Base-by-base conservation (phyloP, 2,888 invertebrate genomes). In the Micropterix aruncella region DNA sequence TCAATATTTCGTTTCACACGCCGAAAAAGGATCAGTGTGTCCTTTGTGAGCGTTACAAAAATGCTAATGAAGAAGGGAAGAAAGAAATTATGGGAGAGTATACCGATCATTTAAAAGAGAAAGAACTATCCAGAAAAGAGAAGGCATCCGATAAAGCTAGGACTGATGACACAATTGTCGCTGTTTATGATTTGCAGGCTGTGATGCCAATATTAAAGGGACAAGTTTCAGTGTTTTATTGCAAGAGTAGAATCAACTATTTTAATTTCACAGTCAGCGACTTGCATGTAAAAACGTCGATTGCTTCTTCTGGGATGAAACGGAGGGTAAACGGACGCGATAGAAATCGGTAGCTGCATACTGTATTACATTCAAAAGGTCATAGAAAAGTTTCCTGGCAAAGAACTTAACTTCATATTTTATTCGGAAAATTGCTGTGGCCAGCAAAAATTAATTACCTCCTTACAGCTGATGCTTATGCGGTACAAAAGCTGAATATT, bases 281-380 rank as follows among this genome's bases (percentile, higher is more conserved):
- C n/a, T 27, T 27, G n/a, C 7, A 12, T 7, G 36, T n/a, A 27
- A 27, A 27, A 27, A 27, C 7, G 36, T 27, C n/a, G 36, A 9
- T 44, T 52, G 52, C 43, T 54, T 46, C 42, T 53, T 53, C 40
- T 53, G 52, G n/a, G n/a, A n/a, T n/a, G n/a, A n/a, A n/a, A n/a
- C n/a, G n/a, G n/a, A n/a, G n/a, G n/a, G n/a, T n/a, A 49, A 44
- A 49, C 37, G 52, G 53, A 43, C 51, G 46, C n/a, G 50, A 53
- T 49, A 50, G 52, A 50, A 50, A 53, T 50, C 43, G 51, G 49
- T 38, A 52, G 44, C 42, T 50, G 47, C 44, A 44, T 52, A n/a
- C 51, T 49, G 19, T 40, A 45, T 19, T 51, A 48, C 39, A 44
- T 49, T 37, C 41, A 49, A 47, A 43, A 27, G 19, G 5, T 43